These are phyloP conservation scores for Tiaroga cobitis DNA, from an alignment of 2,797 vertebrate species.

Conservation along the genomic window DNA sequence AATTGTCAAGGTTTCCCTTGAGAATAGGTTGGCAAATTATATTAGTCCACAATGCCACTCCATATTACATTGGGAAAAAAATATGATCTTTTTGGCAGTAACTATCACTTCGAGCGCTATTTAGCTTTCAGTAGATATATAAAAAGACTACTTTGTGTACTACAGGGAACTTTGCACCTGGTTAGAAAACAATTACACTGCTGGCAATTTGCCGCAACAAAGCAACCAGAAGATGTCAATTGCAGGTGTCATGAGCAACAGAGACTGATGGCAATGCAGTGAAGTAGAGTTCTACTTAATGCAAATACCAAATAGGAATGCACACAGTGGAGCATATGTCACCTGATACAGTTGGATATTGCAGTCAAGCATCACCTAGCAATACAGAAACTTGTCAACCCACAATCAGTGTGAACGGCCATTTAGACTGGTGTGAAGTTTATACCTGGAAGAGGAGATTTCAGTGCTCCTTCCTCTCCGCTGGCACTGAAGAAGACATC, in stretches of 20 bases:
- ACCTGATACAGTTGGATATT: background rate
- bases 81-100: background rate
- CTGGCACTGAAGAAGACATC: conserved; percentile 91
- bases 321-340: background rate
- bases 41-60: background rate
- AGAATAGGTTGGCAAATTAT: background rate
- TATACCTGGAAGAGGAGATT: conserved; percentile 81
- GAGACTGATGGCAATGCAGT: too few relatives aligned
- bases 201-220: background rate
- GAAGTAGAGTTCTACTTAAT: background rate
- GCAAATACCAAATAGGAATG: background rate
- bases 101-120: background rate
- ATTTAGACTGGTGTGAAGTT: background rate
- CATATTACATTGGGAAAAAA: background rate
- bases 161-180: background rate
- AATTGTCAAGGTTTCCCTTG: background rate
- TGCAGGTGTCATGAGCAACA: background rate
- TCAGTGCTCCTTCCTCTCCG: conserved; percentile 76
- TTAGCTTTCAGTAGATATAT: background rate
- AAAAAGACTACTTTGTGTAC: background rate
- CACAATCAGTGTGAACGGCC: background rate
- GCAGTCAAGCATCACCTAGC: background rate
- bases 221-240: background rate
- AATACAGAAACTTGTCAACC: background rate
- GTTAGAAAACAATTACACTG: background rate